Evolutionary conservation across 2,113 vertebrate species (phyloP).

Genomic region (Brachirus orientalis): DNA sequence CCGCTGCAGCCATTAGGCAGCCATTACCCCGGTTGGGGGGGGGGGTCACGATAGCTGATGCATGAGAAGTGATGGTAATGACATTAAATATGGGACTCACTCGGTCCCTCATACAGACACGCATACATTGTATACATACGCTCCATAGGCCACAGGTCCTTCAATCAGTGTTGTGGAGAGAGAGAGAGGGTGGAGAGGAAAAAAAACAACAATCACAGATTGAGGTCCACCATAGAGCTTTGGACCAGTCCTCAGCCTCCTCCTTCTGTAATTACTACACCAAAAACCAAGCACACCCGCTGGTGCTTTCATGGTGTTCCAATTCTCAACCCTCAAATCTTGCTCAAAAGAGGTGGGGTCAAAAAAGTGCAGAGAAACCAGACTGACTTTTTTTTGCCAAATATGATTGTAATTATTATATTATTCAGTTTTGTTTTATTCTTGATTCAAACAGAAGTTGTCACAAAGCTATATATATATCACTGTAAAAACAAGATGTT

Average conservation of each 20-base stretch:
- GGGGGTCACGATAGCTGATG: conserved; percentile 30
- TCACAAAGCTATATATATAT: too few species aligned
- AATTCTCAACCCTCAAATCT: conserved; percentile 4
- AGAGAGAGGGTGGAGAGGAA: too few species aligned
- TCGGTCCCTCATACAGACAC: not conserved
- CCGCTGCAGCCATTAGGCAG: conserved; percentile 35
- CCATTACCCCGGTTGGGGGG: conserved; percentile 40
- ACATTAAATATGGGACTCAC: conserved; percentile 32
- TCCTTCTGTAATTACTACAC: conserved; percentile 70
- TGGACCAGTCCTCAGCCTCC: conserved; percentile 34
- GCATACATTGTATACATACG: not conserved
- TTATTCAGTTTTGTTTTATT: too few species aligned
- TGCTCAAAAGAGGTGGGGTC: too few species aligned
- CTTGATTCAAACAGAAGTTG: too few species aligned
- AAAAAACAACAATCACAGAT: conserved; percentile 64
- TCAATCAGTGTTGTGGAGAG: conserved; percentile 53
- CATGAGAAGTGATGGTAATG: conserved; percentile 25
- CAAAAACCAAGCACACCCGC: conserved; percentile 57
- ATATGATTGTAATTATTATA: too few species aligned
- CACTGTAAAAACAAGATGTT: too few species aligned
- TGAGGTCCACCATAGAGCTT: conserved; percentile 40
- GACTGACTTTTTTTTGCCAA: too few species aligned
- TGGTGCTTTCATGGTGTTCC: conserved; percentile 50
- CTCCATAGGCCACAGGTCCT: conserved; percentile 18
- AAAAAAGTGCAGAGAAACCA: too few species aligned